phyloP scores from a whole-genome alignment of 2,888 invertebrate species.

The Mythimna vitellina region DNA sequence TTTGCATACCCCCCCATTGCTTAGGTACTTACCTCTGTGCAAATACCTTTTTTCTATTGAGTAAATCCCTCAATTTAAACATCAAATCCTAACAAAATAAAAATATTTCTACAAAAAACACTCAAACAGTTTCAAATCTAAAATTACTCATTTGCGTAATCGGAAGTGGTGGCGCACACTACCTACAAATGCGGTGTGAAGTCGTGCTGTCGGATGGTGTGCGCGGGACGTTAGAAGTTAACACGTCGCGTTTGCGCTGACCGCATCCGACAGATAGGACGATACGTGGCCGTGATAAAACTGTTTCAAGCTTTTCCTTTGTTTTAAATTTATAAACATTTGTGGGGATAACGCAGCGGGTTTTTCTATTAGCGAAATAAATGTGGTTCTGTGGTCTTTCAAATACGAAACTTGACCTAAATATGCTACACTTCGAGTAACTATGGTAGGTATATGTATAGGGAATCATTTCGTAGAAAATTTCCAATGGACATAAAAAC shows the following conservation, averaged over 20 bases:
- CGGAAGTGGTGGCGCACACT: constrained; percentile 75
- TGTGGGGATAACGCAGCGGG: not conserved
- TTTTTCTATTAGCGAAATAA: not conserved
- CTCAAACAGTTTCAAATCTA: constrained; percentile 21
- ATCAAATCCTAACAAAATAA: not conserved
- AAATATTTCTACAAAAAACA: not conserved
- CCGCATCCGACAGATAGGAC: constrained; percentile 61
- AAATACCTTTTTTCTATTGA: not conserved
- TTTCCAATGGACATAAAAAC: too few relatives aligned
- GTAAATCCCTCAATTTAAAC: not conserved
- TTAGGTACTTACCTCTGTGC: not conserved
- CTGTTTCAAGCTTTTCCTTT: constrained; percentile 39
- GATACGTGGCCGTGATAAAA: constrained; percentile 35
- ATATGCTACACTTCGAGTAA: not conserved
- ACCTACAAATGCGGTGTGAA: constrained; percentile 69
- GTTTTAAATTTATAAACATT: constrained; percentile 10
- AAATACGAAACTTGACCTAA: not conserved
- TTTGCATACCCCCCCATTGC: too few relatives aligned
- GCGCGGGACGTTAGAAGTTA: constrained; percentile 46
- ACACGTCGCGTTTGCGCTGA: constrained; percentile 44
- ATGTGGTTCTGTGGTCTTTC: not conserved
- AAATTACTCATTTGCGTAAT: constrained; percentile 65
- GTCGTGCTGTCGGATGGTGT: constrained; percentile 45
- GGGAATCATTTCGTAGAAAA: not conserved
- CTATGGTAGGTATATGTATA: too few relatives aligned